Evolutionary conservation across 1,140 invertebrate species (phyloP).

Genomic region (Zaprionus inermis): DNA sequence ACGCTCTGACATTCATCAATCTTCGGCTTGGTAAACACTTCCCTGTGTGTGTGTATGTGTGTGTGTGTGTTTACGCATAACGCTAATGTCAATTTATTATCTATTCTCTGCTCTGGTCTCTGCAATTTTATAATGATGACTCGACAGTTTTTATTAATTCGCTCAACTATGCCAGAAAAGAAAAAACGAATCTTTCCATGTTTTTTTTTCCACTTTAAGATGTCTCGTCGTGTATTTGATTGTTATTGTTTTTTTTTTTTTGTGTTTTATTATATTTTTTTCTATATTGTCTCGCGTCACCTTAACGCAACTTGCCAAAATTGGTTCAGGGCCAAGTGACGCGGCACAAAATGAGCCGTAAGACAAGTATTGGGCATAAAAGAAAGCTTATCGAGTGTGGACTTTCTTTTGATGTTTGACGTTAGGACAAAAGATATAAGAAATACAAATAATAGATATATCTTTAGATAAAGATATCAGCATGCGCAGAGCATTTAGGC

Average conservation of each 20-base stretch:
- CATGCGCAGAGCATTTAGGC: conserved; percentile 23
- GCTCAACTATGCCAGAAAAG: conserved; percentile 23
- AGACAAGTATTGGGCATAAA: conserved; percentile 23
- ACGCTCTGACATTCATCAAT: conserved; percentile 58
- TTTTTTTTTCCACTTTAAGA: conserved; percentile 15
- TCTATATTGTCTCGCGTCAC: not conserved
- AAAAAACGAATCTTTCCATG: conserved; percentile 3
- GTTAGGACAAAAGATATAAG: too few relatives aligned
- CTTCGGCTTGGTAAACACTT: conserved; percentile 42
- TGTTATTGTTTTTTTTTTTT: conserved; percentile 13
- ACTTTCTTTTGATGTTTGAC: conserved; percentile 26
- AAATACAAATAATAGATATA: too few relatives aligned
- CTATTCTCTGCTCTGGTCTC: conserved; percentile 45
- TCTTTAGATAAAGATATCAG: not conserved
- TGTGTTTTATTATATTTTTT: not conserved
- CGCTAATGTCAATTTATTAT: conserved; percentile 67
- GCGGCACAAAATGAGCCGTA: conserved; percentile 3
- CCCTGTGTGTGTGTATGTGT: not conserved
- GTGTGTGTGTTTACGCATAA: conserved; percentile 47
- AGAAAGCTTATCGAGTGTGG: conserved; percentile 37
- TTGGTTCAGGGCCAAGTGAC: conserved; percentile 52
- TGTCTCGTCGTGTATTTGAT: conserved; percentile 37
- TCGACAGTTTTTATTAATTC: conserved; percentile 47
- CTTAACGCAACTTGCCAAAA: conserved; percentile 61
- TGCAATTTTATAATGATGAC: conserved; percentile 58